These are phyloP conservation scores for Drosophila oshimai DNA, from an alignment of 1,140 invertebrate genomes.

Conservation along the genomic window DNA sequence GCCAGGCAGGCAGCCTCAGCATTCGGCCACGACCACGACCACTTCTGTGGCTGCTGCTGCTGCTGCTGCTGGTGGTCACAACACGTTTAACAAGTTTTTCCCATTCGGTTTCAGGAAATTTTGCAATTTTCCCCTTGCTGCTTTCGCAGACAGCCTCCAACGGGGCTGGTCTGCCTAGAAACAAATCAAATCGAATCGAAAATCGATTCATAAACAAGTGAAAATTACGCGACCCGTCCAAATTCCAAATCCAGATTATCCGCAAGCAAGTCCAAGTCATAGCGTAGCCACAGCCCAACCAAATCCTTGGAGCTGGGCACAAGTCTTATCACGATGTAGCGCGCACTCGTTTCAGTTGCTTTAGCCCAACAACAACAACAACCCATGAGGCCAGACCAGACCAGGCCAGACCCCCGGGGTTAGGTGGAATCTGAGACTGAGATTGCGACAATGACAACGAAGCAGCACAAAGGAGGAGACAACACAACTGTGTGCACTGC, in stretches of 20 bases:
- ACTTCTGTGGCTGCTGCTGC: too few species aligned
- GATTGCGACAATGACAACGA: slow-evolving; percentile 33
- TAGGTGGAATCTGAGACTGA: neutral
- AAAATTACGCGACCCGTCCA: slow-evolving; percentile 10
- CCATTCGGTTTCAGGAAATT: slow-evolving; percentile 69
- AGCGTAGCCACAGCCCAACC: too few species aligned
- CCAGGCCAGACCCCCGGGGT: neutral
- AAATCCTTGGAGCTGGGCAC: too few species aligned
- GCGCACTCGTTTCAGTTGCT: slow-evolving; percentile 8
- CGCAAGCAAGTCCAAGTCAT: neutral
- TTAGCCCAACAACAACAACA: too few species aligned
- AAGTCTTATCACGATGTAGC: slow-evolving; percentile 1
- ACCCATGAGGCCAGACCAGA: neutral
- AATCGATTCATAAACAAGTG: slow-evolving; percentile 43
- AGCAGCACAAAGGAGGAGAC: neutral
- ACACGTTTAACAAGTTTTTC: slow-evolving; percentile 77
- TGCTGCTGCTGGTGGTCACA: slow-evolving; percentile 32
- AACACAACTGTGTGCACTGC: slow-evolving; percentile 15
- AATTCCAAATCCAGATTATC: neutral
- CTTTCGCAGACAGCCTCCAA: slow-evolving; percentile 35
- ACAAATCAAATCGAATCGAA: slow-evolving; percentile 21
- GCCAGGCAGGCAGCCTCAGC: neutral
- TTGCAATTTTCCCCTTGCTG: slow-evolving; percentile 64
- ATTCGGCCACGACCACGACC: slow-evolving; percentile 21
- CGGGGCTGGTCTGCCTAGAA: slow-evolving; percentile 16